A percentile compares a stretch with the other conserved stretches of the same genome.
phyloP scores from a whole-genome alignment of 2,113 vertebrate species.

The Rhinolophus sinicus region DNA sequence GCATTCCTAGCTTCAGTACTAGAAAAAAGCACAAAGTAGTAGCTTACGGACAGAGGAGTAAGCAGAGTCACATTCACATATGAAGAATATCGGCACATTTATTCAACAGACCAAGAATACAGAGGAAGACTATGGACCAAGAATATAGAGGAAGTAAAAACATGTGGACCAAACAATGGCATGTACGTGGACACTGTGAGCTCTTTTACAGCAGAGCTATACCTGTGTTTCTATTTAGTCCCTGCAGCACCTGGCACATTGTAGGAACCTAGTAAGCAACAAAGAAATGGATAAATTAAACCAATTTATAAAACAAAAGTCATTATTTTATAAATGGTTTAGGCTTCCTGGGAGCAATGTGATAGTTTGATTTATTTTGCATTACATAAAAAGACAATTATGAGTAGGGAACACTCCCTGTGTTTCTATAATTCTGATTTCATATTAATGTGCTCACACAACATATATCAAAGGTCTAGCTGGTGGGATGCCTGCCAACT shows the following conservation, averaged over 20 bases:
- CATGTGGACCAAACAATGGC: neutral
- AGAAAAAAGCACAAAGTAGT: neutral
- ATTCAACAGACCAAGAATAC: neutral
- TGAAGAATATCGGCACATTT: neutral
- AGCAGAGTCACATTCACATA: neutral
- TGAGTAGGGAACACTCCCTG: neutral
- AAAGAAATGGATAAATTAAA: constrained; percentile 46
- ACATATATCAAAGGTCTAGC: neutral
- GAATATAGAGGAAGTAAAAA: neutral
- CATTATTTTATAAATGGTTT: constrained; percentile 44
- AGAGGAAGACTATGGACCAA: neutral
- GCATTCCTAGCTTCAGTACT: neutral
- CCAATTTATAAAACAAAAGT: constrained; percentile 31
- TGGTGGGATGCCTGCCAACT: neutral
- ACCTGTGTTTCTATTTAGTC: neutral
- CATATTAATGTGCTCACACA: neutral
- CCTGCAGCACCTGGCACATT: neutral
- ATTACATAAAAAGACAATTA: constrained; percentile 55
- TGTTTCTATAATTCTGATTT: constrained; percentile 37
- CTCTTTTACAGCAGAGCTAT: neutral
- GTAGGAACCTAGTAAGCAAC: neutral
- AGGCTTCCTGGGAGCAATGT: neutral
- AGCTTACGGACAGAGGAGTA: neutral
- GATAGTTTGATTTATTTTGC: constrained; percentile 33
- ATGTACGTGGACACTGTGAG: neutral